phyloP scores from a whole-genome alignment of 2,797 vertebrate species.

The Myotis daubentonii region DNA sequence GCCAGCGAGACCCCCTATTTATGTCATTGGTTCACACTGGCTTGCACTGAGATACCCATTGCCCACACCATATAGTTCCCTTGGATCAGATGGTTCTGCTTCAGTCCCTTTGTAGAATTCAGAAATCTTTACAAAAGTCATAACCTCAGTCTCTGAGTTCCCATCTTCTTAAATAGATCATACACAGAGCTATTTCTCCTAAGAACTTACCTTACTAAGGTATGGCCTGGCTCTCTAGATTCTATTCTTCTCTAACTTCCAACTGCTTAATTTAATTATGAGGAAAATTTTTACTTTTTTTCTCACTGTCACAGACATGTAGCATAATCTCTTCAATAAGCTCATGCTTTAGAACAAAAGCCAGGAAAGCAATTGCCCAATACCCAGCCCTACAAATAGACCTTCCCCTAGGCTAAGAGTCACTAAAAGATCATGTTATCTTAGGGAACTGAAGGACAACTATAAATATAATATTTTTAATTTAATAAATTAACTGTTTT shows the following conservation, averaged over 20 bases:
- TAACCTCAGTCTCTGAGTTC: not conserved
- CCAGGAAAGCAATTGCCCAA: not conserved
- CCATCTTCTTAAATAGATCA: not conserved
- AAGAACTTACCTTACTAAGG: not conserved
- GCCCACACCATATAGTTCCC: not conserved
- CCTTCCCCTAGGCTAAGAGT: not conserved
- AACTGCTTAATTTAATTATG: not conserved
- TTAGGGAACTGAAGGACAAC: slow-evolving; percentile 2
- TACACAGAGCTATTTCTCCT: not conserved
- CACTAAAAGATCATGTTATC: not conserved
- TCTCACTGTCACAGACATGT: not conserved
- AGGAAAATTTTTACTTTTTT: not conserved
- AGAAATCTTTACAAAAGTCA: not conserved
- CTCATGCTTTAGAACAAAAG: not conserved
- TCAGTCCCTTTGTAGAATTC: not conserved
- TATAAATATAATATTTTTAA: not conserved
- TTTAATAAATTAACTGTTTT: not conserved
- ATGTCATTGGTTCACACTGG: not conserved
- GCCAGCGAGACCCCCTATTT: not conserved
- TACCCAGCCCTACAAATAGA: not conserved
- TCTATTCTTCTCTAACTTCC: not conserved
- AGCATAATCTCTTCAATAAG: not conserved
- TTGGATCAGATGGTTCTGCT: not conserved
- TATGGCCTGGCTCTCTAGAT: not conserved
- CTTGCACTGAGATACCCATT: not conserved